Conservation (phyloP, 2,797 vertebrate species). For the Agapornis canus region DNA sequence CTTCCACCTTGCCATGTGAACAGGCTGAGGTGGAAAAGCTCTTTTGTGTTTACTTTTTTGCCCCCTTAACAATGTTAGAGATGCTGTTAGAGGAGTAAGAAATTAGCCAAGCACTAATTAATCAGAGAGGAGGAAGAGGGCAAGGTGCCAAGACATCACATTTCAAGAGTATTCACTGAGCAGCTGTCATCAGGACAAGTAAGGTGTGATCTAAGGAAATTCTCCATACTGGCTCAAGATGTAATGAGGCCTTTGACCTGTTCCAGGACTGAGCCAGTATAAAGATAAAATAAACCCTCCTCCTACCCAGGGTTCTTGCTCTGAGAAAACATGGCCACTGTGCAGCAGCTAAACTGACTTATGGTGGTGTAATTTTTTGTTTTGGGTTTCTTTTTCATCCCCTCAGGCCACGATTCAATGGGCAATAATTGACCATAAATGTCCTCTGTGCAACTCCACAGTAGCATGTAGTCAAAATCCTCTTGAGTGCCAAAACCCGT, state of each 20-base stretch:
- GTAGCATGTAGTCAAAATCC: neutral
- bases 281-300: neutral
- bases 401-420: neutral
- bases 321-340: neutral
- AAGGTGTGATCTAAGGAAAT: constrained; percentile 22
- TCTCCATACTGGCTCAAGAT: neutral
- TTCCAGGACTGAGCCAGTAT: neutral
- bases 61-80: neutral
- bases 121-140: constrained; percentile 5
- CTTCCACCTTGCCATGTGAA: neutral
- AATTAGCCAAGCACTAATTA: constrained; percentile 39
- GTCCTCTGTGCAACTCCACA: neutral
- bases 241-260: neutral
- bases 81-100: neutral
- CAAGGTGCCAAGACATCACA: constrained; percentile 50
- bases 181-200: constrained; percentile 10
- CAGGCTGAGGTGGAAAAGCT: neutral
- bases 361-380: fast-evolving
- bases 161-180: constrained; percentile 45
- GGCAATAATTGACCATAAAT: neutral
- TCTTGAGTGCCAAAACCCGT: neutral
- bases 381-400: neutral
- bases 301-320: neutral
- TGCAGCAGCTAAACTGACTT: neutral
- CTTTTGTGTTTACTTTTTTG: neutral